Evolutionary conservation across 30 jellyfish, hydroid and myxozoan species (phyloP), one percentile per base, ranked within the genome.

Genomic region (Chironex yamaguchii): DNA sequence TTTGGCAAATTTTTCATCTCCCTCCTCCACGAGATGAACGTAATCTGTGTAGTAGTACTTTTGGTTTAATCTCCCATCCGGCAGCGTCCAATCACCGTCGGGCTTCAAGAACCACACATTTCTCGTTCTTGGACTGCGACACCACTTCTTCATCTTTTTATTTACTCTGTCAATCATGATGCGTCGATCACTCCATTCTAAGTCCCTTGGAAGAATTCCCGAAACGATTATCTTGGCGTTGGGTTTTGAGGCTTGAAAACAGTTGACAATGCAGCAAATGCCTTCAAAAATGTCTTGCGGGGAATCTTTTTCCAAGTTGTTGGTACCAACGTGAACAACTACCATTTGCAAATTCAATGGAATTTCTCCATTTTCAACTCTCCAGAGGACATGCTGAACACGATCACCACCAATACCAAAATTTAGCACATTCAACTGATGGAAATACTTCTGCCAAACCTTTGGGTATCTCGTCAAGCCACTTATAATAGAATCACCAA

Each of bases 321-420:
- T 89, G 13, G 99, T 95, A 0, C 99, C 99, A 62, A 96, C 85
- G 64, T 95, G 99, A 32, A 95, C 49, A 26, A 95, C 97, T 29
- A 93, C 93, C 0, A 76, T 65, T 33, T 89, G 92, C 42, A 86
- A 68, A 66, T 94, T 90, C 92, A 78, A 28, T 1, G 97, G 96
- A 26, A 95, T 78, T 53, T 81, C 95, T 30, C 94, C 93, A 48
- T 95, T 95, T 34, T 95, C 97, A 2, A 81, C 96, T 22, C 99
- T 74, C 99, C 99, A 95, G 29, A 89, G 82, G 2, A 95, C 97
- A 58, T 95, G 97, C 93, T 95, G 97, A 62, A 96, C 85, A 34
- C 97, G 90, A 62, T 95, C 97, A 13, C 99, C 99, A 11, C 99
- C 99, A 35, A 95, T 89, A 29, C 99, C 99, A 34, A 89, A 79